A percentile compares a stretch with the other conserved stretches of the same genome.
Conservation (phyloP, 1,140 invertebrate genomes). For the Trachymyrmex cornetzi region DNA sequence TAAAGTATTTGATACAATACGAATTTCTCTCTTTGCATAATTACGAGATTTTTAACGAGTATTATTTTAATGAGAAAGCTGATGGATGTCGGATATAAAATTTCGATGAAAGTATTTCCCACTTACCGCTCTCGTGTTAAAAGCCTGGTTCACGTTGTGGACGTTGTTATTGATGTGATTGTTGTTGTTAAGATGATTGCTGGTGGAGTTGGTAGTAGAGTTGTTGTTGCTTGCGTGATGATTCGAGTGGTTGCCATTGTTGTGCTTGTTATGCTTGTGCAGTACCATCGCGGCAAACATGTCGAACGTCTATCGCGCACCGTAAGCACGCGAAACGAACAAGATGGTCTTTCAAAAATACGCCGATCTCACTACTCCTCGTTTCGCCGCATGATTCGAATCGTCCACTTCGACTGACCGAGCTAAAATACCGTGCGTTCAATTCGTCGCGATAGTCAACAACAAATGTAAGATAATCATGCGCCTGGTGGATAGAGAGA, state of each 20-base stretch:
- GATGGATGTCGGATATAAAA: not conserved
- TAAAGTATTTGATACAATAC: too few species aligned
- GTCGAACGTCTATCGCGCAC: conserved; percentile 61
- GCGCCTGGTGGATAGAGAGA: conserved; percentile 52
- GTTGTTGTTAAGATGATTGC: conserved; percentile 78
- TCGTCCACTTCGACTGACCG: conserved; percentile 6
- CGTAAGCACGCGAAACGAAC: conserved; percentile 52
- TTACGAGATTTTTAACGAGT: too few species aligned
- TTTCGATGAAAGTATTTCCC: not conserved
- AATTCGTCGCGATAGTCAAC: conserved; percentile 25
- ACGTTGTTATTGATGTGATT: conserved; percentile 82
- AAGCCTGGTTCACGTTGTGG: conserved; percentile 76
- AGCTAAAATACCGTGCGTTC: conserved; percentile 53
- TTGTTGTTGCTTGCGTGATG: conserved; percentile 79
- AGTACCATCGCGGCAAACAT: conserved; percentile 86
- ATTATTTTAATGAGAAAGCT: conserved; percentile 15
- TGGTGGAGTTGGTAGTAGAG: conserved; percentile 65
- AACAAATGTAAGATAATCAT: conserved; percentile 10
- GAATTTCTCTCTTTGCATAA: not conserved
- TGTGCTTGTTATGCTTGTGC: conserved; percentile 83
- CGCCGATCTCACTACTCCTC: conserved; percentile 62
- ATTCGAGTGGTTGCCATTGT: conserved; percentile 79
- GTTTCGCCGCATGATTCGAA: conserved; percentile 61
- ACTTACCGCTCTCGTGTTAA: conserved; percentile 83
- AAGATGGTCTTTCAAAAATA: conserved; percentile 37